Base-by-base conservation (phyloP, 2,797 vertebrate genomes). In the Hipposideros larvatus region DNA sequence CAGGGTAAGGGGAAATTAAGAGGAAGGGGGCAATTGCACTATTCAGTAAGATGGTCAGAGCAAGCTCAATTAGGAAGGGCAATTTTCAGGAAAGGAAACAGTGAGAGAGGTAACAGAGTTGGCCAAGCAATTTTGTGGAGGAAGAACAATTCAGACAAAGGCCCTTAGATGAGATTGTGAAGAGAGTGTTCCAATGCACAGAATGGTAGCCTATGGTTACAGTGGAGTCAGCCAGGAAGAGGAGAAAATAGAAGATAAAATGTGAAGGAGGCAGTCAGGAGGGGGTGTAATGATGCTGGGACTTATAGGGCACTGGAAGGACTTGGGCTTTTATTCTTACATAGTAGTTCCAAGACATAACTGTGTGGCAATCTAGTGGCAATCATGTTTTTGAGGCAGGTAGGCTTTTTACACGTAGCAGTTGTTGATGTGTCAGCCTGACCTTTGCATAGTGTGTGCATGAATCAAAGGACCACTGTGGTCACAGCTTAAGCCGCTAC, bases 71-170 rank as follows among this genome's bases (percentile, higher is more conserved):
- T 2, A 22, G 24, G 21, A 82, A 77, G 15, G 11, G 1, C 26
- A 46, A 75, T 31, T 80, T 63, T 10, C 37, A 31, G 6, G 16
- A 71, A 82, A 31, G 6, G 16, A 71, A 82, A 68, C 10, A 61
- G 48, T 57, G n/a, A 82, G 68, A 65, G 11, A 86, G 16, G 4
- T 57, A 73, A 68, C 5, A 61, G 31, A 79, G 46, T 18, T 65
- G 84, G 43, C 0, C 24, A 85, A 41, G 11, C 16, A 22, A 41
- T 22, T 26, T 9, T 75, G 6, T 57, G 48, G 22, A 85, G 48
- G 24, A 77, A 92, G 26, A 94, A n/a, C 18, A 71, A 87, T 87
- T 51, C 7, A 82, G 26, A 34, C 18, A 53, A 80, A 89, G 6
- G 1, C 15, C 28, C 22, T 59, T 57, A 55, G 26, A 66, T 51